A percentile compares a stretch with the other conserved stretches of the same genome.
phyloP scores from a whole-genome alignment of 2,888 invertebrate genomes.

The Limenitis camilla region DNA sequence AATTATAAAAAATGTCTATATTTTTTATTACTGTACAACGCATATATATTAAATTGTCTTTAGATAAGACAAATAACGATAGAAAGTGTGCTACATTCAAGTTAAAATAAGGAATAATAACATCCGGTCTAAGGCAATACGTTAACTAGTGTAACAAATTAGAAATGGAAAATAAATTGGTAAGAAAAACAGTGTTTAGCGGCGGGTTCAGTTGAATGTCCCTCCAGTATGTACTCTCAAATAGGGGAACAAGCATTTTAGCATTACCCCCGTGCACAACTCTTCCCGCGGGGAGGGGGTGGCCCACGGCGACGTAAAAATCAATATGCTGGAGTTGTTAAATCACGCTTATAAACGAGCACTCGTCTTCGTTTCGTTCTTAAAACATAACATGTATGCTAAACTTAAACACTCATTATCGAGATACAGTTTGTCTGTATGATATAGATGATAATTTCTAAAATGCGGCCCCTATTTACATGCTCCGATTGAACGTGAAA shows the following conservation, averaged over 20 bases:
- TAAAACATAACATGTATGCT: conserved; percentile 62
- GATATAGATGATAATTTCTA: too few species aligned
- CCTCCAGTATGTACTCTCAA: conserved; percentile 74
- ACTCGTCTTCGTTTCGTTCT: conserved; percentile 75
- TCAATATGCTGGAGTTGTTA: conserved; percentile 84
- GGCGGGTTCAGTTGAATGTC: conserved; percentile 49
- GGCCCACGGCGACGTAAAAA: conserved; percentile 76
- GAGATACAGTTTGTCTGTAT: too few species aligned
- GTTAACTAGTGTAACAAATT: conserved; percentile 56
- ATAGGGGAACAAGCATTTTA: conserved; percentile 76
- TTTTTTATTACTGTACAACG: conserved; percentile 30
- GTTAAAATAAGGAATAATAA: conserved; percentile 58
- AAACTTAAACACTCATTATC: conserved; percentile 43
- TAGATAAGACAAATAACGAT: conserved; percentile 55
- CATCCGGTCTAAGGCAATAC: conserved; percentile 68
- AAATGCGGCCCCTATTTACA: too few species aligned
- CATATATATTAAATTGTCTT: too few species aligned
- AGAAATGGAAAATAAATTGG: conserved; percentile 40
- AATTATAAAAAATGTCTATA: not conserved
- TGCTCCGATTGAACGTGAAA: too few species aligned
- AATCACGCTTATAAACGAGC: conserved; percentile 80
- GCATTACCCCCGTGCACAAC: conserved; percentile 76
- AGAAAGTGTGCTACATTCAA: conserved; percentile 70
- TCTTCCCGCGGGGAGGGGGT: conserved; percentile 72
- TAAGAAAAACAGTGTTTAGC: conserved; percentile 42